Evolutionary conservation across 2,888 invertebrate genomes (phyloP).

Genomic region (Sarcophaga subvicina): DNA sequence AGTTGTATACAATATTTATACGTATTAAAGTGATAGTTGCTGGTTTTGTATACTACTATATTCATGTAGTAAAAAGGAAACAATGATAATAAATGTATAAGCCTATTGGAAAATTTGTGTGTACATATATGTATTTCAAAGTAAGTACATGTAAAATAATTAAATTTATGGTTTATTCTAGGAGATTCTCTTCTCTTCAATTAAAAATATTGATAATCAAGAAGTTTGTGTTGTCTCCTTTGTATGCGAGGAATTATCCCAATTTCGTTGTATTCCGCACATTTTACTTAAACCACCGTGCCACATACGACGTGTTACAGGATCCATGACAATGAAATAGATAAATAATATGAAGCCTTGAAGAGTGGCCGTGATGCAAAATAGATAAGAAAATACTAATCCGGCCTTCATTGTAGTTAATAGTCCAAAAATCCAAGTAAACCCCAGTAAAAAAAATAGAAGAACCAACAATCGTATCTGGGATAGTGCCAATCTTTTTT

Average conservation of each 20-base stretch:
- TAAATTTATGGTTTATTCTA: neutral
- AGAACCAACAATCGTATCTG: constrained; percentile 84
- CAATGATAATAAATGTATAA: no score
- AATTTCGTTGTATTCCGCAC: constrained; percentile 62
- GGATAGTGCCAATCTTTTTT: constrained; percentile 77
- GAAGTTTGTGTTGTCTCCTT: constrained; percentile 72
- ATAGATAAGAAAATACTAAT: constrained; percentile 84
- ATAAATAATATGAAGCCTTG: constrained; percentile 85
- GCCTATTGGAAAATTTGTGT: neutral
- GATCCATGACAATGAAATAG: constrained; percentile 85
- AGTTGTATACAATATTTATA: no score
- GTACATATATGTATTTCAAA: neutral
- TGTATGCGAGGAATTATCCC: constrained; percentile 67
- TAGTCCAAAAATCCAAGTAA: constrained; percentile 85
- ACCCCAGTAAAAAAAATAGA: constrained; percentile 84
- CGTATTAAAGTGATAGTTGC: neutral
- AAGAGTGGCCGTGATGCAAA: constrained; percentile 85
- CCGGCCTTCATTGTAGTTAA: constrained; percentile 82
- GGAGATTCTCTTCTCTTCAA: neutral
- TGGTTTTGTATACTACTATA: no score
- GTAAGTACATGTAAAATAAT: neutral
- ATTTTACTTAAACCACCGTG: constrained; percentile 65
- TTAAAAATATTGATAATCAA: constrained; percentile 43
- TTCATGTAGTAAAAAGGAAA: neutral
- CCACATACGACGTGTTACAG: constrained; percentile 84